phyloP scores from a whole-genome alignment of 2,797 vertebrate genomes.

The Neosilurus mollespiculum region DNA sequence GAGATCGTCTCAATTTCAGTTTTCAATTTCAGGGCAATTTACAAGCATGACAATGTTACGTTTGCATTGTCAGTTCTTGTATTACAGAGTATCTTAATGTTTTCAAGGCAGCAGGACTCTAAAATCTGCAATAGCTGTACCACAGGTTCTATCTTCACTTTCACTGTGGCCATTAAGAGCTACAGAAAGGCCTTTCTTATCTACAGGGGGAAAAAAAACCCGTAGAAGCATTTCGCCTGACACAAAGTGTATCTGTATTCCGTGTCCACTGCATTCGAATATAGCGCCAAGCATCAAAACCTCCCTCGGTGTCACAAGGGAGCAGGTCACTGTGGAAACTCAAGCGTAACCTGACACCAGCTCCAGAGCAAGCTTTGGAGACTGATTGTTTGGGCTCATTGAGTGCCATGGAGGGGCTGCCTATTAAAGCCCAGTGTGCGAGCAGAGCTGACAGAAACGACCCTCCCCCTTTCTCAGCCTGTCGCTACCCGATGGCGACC shows the following conservation, averaged over 20 bases:
- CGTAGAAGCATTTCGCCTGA: slow-evolving; percentile 35
- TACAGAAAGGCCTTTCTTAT: slow-evolving; percentile 43
- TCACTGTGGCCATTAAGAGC: slow-evolving; percentile 35
- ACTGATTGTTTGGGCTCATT: slow-evolving; percentile 46
- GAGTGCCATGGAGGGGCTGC: slow-evolving; percentile 46
- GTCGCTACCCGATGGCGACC: slow-evolving; percentile 53
- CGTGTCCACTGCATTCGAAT: slow-evolving; percentile 43
- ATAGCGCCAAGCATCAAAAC: slow-evolving; percentile 44
- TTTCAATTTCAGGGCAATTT: slow-evolving; percentile 1
- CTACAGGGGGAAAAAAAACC: slow-evolving; percentile 27
- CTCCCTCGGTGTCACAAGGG: slow-evolving; percentile 35
- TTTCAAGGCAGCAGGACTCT: slow-evolving; percentile 9
- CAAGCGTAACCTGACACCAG: slow-evolving; percentile 57
- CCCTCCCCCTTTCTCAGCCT: slow-evolving; percentile 46
- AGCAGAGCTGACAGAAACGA: slow-evolving; percentile 49
- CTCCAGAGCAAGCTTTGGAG: slow-evolving; percentile 44
- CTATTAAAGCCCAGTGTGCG: slow-evolving; percentile 54
- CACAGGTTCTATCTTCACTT: slow-evolving; percentile 19
- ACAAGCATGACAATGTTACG: neutral
- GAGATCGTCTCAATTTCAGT: neutral
- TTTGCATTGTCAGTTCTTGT: slow-evolving; percentile 2
- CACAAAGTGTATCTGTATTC: slow-evolving; percentile 44
- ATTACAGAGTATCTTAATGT: neutral
- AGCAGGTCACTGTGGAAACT: slow-evolving; percentile 56
- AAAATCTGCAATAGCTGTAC: slow-evolving; percentile 12